A percentile compares a stretch with the other conserved stretches of the same genome.
Evolutionary conservation across 2,113 vertebrate species (phyloP).

Genomic region (Desmodus rotundus): DNA sequence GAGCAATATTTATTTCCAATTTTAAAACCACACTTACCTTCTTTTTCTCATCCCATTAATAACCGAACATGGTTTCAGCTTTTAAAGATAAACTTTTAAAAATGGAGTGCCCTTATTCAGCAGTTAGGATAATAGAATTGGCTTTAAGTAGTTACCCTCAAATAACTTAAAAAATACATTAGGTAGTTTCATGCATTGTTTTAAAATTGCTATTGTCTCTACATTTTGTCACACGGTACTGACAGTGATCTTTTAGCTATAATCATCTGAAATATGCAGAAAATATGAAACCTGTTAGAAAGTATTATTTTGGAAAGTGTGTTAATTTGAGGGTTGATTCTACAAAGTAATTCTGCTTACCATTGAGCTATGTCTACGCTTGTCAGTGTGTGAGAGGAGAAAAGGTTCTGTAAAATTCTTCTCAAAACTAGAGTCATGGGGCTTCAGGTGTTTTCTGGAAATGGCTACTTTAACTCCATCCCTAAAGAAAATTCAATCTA

Average conservation of each 20-base stretch:
- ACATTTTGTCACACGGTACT: background rate
- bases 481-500: background rate
- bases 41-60: background rate
- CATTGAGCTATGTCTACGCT: background rate
- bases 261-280: conserved; percentile 20
- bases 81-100: background rate
- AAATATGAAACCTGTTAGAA: background rate
- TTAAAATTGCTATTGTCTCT: background rate
- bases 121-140: background rate
- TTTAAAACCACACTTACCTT: background rate
- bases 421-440: background rate
- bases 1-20: background rate
- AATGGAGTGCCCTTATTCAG: background rate
- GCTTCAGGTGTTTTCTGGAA: background rate
- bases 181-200: background rate
- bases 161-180: background rate
- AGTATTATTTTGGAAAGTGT: background rate
- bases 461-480: background rate
- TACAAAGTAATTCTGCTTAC: background rate
- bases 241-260: background rate
- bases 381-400: background rate
- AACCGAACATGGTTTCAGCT: background rate
- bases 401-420: background rate
- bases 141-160: background rate
- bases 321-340: background rate